Evolutionary conservation across 2,113 vertebrate species (phyloP), one percentile per base, ranked within the genome.

Genomic region (Lamprotornis superbus): DNA sequence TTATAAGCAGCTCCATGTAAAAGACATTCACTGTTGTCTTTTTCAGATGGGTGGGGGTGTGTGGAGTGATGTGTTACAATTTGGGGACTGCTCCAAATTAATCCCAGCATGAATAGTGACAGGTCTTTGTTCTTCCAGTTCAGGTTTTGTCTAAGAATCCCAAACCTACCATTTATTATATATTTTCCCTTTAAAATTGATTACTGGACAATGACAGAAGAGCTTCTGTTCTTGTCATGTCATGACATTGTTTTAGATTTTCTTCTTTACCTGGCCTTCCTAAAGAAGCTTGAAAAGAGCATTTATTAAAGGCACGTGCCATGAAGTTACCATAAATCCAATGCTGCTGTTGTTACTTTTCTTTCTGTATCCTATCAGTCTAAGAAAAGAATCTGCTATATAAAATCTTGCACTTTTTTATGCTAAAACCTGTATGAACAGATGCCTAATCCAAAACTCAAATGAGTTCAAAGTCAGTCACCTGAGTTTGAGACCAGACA

Each of bases 1-100:
- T 56, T 75, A 30, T 33, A 82, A 89, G 25, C 37, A 83, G 7
- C 18, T 76, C n/a, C 21, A 33, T 71, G 42, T 44, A 25, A 83
- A 76, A 65, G 5, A 27, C 11, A 30, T 65, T 42, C 28, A 50
- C 30, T 37, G 5, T 25, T 76, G 17, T 19, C 13, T 33, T 63
- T 64, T 80, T 53, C 30, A 50, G 33, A 71, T 39, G 8, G 21
- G 33, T 52, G 4, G 2, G 2, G 1, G 2, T 8, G 16, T 37
- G 20, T 59, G 22, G 15, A 61, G 20, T 18, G 5, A 14, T 46
- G 7, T 27, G 6, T 50, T 60, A 40, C 0, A 0, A 57, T 57
- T 44, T 80, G 23, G 56, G 39, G 47, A 63, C 20, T 5, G 27
- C 16, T 86, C 15, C 23, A 42, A 59, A 42, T 75, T 67, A 89